Conservation (phyloP, 2,797 vertebrate genomes). For the Rachycentron canadum region DNA sequence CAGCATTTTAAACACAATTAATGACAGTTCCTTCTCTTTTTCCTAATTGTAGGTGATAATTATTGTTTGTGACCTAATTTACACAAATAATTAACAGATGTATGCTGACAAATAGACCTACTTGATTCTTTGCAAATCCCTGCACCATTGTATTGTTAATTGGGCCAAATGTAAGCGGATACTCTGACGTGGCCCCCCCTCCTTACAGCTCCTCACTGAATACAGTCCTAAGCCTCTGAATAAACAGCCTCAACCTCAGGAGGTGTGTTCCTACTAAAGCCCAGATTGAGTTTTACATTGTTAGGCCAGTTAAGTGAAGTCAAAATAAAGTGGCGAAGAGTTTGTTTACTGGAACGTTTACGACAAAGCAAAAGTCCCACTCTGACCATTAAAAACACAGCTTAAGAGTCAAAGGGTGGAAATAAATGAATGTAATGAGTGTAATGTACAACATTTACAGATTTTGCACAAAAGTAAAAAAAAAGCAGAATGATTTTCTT, state of each 20-base stretch:
- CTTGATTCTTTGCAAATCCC: slow-evolving; percentile 88
- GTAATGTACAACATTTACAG: not conserved
- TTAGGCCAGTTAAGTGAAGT: slow-evolving; percentile 34
- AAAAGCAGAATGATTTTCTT: not conserved
- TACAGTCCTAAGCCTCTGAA: slow-evolving; percentile 83
- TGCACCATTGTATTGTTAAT: slow-evolving; percentile 92
- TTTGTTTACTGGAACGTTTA: slow-evolving; percentile 49
- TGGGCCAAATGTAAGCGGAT: slow-evolving; percentile 84
- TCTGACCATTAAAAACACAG: not conserved
- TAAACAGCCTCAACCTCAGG: slow-evolving; percentile 72
- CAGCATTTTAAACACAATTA: slow-evolving; percentile 75
- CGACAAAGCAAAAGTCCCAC: not conserved
- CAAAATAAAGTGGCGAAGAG: slow-evolving; percentile 9
- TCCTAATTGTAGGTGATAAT: slow-evolving; percentile 91
- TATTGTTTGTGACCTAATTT: slow-evolving; percentile 94
- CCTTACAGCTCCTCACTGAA: slow-evolving; percentile 79
- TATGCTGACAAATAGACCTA: slow-evolving; percentile 91
- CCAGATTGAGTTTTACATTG: slow-evolving; percentile 57
- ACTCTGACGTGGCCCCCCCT: slow-evolving; percentile 80
- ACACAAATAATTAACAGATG: slow-evolving; percentile 95
- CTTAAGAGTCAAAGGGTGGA: not conserved
- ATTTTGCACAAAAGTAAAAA: not conserved
- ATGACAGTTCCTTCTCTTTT: slow-evolving; percentile 65
- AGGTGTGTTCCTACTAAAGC: slow-evolving; percentile 44
- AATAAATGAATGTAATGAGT: not conserved